A percentile compares a stretch with the other conserved stretches of the same genome.
phyloP scores from a whole-genome alignment of 1,140 invertebrate genomes.

The Geopemphigus sp. region DNA sequence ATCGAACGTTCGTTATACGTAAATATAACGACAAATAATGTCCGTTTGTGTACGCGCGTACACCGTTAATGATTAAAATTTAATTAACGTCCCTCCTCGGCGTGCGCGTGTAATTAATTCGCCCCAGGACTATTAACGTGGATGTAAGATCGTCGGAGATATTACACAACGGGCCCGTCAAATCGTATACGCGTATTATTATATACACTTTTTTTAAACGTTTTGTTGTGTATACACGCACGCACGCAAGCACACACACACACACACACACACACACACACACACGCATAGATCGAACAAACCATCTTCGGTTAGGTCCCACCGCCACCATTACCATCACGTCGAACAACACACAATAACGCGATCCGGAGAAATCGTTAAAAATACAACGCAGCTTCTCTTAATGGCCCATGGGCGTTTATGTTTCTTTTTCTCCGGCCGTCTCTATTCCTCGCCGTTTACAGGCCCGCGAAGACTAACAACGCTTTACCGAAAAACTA shows the following conservation, averaged over 20 bases:
- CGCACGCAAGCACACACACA: not conserved
- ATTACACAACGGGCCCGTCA: not conserved
- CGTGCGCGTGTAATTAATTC: not conserved
- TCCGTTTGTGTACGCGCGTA: not conserved
- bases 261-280: not conserved
- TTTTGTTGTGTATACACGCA: not conserved
- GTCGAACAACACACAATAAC: conserved; percentile 2
- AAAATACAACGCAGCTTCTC: conserved; percentile 16
- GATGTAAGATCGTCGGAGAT: not conserved
- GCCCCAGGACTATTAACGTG: conserved; percentile 10
- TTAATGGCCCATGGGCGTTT: conserved; percentile 5
- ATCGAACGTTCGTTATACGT: not conserved
- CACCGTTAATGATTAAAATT: conserved; percentile 27
- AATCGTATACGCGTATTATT: not conserved
- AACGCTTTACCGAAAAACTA: not conserved
- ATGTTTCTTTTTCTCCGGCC: not conserved
- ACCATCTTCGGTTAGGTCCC: conserved; percentile 11
- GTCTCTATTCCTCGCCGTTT: not conserved
- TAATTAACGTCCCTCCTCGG: conserved; percentile 29
- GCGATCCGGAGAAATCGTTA: conserved; percentile 36
- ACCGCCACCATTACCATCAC: too few species aligned
- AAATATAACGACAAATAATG: not conserved
- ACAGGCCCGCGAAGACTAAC: too few species aligned
- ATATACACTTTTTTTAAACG: conserved; percentile 26
- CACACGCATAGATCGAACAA: not conserved